Evolutionary conservation across 2,888 invertebrate species (phyloP), one percentile per base, ranked within the genome.

Genomic region (Sialis lutaria): DNA sequence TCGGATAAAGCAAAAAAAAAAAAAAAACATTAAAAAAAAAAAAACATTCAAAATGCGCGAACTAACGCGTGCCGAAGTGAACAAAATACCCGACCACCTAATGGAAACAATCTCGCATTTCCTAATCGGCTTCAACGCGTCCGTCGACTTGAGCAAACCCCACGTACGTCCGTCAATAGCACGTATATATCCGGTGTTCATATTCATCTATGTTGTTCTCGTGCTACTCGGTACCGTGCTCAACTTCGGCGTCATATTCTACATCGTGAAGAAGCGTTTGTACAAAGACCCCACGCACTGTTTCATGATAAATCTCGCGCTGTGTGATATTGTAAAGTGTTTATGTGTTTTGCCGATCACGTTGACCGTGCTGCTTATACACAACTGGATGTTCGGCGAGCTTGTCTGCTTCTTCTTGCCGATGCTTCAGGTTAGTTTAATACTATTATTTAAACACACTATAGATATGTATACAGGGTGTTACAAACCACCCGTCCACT

Each of bases 301-400:
- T 50, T 79, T 79, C 58, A 64, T 82, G 41, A 69, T 77, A 50
- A 82, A 82, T 60, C 65, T 81, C 55, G 76, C 75, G 0, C 58
- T 82, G 45, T 75, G 79, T 53, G 77, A 81, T 58, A 63, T 80
- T 37, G 64, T 81, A 39, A 80, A 81, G 62, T 77, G 79, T 56
- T 62, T 75, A 12, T 59, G 77, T 48, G 79, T 80, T n/a, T 57
- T 82, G 54, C 83, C 83, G 9, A 68, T 82, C 6, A 74, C 81
- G 1, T 59, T 82, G 51, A 73, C 76, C 54, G 78, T 81, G 44
- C 67, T 82, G 55, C 64, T 82, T 37, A 67, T 82, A 49, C 75
- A 79, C 57, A 81, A 82, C 59, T 82, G 82, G 82, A 68, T 82
- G 50, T 75, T 81, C 54, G 82, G 82, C 6, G 75, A 77, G 54